These are phyloP conservation scores for Erannis defoliaria DNA, from an alignment of 2,888 invertebrate species.

Conservation along the genomic window DNA sequence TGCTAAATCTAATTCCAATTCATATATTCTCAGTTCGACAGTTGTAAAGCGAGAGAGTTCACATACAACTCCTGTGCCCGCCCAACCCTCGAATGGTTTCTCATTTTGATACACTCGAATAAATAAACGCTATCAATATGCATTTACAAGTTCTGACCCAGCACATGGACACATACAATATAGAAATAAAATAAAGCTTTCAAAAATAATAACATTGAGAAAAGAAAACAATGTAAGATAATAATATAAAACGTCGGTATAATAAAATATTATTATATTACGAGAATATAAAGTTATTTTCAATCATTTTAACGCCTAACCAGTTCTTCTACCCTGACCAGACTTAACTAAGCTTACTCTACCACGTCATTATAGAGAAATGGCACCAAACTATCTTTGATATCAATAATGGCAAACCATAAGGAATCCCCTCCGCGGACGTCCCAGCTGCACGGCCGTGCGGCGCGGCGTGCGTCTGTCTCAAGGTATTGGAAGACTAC, in stretches of 20 bases:
- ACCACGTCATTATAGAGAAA: conserved; percentile 84
- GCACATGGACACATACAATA: conserved; percentile 83
- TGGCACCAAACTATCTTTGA: conserved; percentile 87
- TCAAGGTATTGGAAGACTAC: conserved; percentile 86
- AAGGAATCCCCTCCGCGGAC: conserved; percentile 83
- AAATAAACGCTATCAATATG: conserved; percentile 83
- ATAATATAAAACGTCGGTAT: conserved; percentile 69
- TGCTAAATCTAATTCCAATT: conserved; percentile 71
- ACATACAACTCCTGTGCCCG: conserved; percentile 53
- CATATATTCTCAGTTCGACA: conserved; percentile 76
- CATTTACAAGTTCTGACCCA: conserved; percentile 83
- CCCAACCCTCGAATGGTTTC: conserved; percentile 66
- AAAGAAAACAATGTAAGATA: conserved; percentile 66
- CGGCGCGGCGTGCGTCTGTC: conserved; percentile 62
- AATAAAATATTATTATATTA: conserved; percentile 64
- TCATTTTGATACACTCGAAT: conserved; percentile 72
- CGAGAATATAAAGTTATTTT: conserved; percentile 71
- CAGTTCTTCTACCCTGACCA: conserved; percentile 85
- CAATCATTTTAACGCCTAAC: conserved; percentile 73
- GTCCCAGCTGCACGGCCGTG: conserved; percentile 58
- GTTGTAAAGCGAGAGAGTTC: conserved; percentile 64
- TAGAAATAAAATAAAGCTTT: conserved; percentile 74
- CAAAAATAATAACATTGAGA: conserved; percentile 70
- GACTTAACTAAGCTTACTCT: conserved; percentile 85
- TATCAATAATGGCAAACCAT: conserved; percentile 86